Evolutionary conservation across 2,888 invertebrate species (phyloP).

Genomic region (Bursaphelenchus okinawaensis): DNA sequence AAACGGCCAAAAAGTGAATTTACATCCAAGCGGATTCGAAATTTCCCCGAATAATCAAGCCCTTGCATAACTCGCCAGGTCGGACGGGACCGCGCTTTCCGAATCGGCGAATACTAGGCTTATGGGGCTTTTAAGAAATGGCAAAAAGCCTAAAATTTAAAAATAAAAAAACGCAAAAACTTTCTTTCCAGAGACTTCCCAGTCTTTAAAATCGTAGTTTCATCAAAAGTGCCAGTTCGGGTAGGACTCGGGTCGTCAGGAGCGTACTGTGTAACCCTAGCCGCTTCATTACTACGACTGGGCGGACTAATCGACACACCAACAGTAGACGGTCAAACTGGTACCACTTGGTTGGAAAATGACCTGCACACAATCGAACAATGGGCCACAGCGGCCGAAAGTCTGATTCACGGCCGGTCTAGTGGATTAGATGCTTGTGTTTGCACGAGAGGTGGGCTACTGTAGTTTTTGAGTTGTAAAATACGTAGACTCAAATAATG

Average conservation of each 20-base stretch:
- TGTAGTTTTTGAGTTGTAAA: too few species aligned
- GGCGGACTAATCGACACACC: slow-evolving; percentile 27
- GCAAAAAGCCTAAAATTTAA: too few species aligned
- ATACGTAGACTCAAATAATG: too few species aligned
- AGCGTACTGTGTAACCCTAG: slow-evolving; percentile 76
- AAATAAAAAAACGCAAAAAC: too few species aligned
- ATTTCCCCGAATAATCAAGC: too few species aligned
- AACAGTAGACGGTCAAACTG: not conserved
- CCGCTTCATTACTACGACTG: slow-evolving; percentile 67
- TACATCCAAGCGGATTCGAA: too few species aligned
- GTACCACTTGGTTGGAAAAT: slow-evolving; percentile 15
- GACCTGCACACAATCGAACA: slow-evolving; percentile 66
- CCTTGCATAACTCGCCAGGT: too few species aligned
- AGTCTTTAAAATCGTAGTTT: slow-evolving; percentile 39
- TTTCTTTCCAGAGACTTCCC: slow-evolving; percentile 39
- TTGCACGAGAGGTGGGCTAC: slow-evolving; percentile 72
- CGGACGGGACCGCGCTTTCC: too few species aligned
- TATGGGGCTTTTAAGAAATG: too few species aligned
- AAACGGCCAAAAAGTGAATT: too few species aligned
- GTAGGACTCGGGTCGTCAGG: slow-evolving; percentile 84
- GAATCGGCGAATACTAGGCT: too few species aligned
- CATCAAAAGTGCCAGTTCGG: slow-evolving; percentile 19
- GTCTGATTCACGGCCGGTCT: slow-evolving; percentile 83
- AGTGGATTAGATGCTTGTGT: slow-evolving; percentile 90
- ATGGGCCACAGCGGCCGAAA: slow-evolving; percentile 79